Evolutionary conservation across 35 echinoderm and acorn worm species (phyloP), one percentile per base, ranked within the genome.

Genomic region (Diadema setosum): DNA sequence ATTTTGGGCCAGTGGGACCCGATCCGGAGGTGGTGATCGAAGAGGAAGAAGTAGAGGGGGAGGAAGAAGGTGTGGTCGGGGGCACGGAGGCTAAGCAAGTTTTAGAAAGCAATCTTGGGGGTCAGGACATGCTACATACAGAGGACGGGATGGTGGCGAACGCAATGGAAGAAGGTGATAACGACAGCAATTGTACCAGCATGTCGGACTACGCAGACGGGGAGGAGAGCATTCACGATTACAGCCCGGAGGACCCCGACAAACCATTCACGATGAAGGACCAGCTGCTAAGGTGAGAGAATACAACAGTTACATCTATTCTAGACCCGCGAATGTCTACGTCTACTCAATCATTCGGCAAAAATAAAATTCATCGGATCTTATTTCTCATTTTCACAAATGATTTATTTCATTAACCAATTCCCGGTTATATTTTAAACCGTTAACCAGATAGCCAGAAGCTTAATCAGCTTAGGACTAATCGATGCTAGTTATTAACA

Each of bases 201-300:
- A 65, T 84, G 11, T 89, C 83, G 21, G 92, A 88, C 5, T 89
- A 85, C 65, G 92, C 84, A 31, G 92, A 89, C 4, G 82, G 87
- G 16, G 86, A 74, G 20, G 61, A 87, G 17, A 48, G 42, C 4
- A 45, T 46, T 25, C 26, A 75, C 24, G 42, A 46, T 2, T 75
- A 65, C 65, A 49, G 64, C 73, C 73, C 73, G 30, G 82, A 85
- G 24, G 92, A 94, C 32, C 85, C 80, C 14, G 46, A 70, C 50
- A 84, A 87, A 56, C 94, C 89, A 8, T 29, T 84, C n/a, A 49
- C 85, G 29, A 67, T 88, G 16, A 96, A 88, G 36, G 89, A 96
- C 46, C 84, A 96, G 48, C 84, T 96, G 67, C 40, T 96, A 56
- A 74, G 94, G 94, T 96, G 92, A 57, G 39, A 14, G 15, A 34